These are phyloP conservation scores for Palloptera scutellata DNA, from an alignment of 2,888 invertebrate species.

Conservation along the genomic window DNA sequence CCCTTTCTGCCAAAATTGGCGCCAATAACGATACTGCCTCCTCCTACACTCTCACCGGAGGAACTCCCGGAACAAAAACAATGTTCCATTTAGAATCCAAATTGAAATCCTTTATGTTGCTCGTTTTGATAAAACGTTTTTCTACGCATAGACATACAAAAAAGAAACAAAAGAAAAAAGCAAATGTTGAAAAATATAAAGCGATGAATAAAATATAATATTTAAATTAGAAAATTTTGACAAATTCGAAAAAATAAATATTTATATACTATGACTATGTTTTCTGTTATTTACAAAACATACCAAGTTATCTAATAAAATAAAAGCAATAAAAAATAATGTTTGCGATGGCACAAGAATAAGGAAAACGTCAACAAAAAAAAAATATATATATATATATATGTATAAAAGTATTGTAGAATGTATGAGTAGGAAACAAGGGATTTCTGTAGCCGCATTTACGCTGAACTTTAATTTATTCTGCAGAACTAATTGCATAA, in stretches of 20 bases:
- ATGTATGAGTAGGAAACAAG: conserved; percentile 10
- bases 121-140: not conserved
- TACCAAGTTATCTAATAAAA: not conserved
- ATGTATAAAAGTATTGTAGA: not conserved
- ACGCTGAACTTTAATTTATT: no score
- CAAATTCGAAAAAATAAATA: conserved; percentile 4
- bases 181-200: not conserved
- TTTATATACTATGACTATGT: not conserved
- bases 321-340: not conserved
- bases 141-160: no score
- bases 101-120: not conserved
- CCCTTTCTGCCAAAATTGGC: conserved; percentile 22
- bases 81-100: conserved; percentile 27
- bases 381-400: no score
- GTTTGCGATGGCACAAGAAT: no score
- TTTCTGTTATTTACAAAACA: not conserved
- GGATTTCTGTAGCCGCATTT: conserved; percentile 16
- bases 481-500: no score
- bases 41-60: conserved; percentile 55
- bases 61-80: conserved; percentile 50
- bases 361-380: not conserved
- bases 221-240: not conserved
- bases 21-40: conserved; percentile 38
- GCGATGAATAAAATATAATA: not conserved
- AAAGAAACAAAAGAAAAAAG: not conserved